These are phyloP conservation scores for Nanorana parkeri DNA, from an alignment of 2,113 vertebrate genomes.

Conservation along the genomic window DNA sequence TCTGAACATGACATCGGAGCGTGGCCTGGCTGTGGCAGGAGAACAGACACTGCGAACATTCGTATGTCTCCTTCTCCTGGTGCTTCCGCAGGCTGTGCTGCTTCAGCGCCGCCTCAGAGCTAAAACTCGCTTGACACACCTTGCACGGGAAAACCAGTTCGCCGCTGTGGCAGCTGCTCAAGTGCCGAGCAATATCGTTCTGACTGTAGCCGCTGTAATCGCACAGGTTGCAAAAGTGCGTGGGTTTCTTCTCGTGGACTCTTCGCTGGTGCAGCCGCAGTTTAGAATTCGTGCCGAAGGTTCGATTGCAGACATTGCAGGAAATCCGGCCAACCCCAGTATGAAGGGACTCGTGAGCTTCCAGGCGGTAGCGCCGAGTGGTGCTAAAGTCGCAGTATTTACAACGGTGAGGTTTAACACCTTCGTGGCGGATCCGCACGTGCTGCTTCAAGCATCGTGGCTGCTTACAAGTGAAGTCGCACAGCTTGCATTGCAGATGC, in stretches of 20 bases:
- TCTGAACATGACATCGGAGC: slow-evolving; percentile 79
- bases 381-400: slow-evolving; percentile 88
- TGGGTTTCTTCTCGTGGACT: slow-evolving; percentile 87
- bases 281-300: slow-evolving; percentile 90
- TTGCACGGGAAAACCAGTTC: slow-evolving; percentile 77
- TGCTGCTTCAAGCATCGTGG: slow-evolving; percentile 83
- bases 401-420: slow-evolving; percentile 79
- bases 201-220: slow-evolving; percentile 89
- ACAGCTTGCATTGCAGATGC: slow-evolving; percentile 71
- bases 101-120: slow-evolving; percentile 86
- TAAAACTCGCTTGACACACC: slow-evolving; percentile 84
- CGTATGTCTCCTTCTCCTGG: slow-evolving; percentile 67
- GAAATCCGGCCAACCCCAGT: slow-evolving; percentile 86
- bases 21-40: slow-evolving; percentile 75
- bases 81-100: slow-evolving; percentile 87
- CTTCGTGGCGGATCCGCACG: slow-evolving; percentile 83
- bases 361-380: slow-evolving; percentile 84
- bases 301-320: slow-evolving; percentile 81
- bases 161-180: slow-evolving; percentile 85
- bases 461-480: slow-evolving; percentile 86
- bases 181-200: slow-evolving; percentile 87
- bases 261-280: slow-evolving; percentile 85
- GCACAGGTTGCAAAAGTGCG: slow-evolving; percentile 86
- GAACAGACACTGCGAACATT: slow-evolving; percentile 80
- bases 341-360: slow-evolving; percentile 90